phyloP scores from a whole-genome alignment of 2,888 invertebrate species.

The Seira sanloemensis region DNA sequence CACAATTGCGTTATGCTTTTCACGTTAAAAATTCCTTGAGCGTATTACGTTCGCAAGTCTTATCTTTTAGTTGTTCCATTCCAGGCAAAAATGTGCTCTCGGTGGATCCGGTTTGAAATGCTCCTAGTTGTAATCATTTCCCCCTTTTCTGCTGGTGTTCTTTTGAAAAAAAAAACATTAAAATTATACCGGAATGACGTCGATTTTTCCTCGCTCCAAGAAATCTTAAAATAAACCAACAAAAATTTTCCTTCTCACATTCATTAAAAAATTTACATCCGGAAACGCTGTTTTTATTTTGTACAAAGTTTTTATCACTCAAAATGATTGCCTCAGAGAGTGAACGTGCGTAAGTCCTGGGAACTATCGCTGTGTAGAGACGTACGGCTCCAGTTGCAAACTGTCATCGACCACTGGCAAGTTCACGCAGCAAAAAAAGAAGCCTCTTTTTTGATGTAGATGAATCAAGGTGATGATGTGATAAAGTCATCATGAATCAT shows the following conservation, averaged over 20 bases:
- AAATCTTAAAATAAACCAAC: background rate
- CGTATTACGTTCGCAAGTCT: background rate
- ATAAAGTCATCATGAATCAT: no score
- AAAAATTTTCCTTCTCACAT: background rate
- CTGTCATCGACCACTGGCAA: background rate
- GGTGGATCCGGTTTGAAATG: background rate
- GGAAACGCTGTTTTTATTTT: background rate
- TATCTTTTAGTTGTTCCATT: conserved; percentile 43
- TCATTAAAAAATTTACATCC: background rate
- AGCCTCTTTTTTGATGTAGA: no score
- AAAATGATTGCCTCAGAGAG: background rate
- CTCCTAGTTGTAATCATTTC: background rate
- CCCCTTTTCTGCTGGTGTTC: background rate
- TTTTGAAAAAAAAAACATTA: background rate
- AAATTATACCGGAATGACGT: background rate
- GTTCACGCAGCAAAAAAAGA: background rate
- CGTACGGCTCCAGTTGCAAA: background rate
- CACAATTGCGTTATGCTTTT: conserved; percentile 47
- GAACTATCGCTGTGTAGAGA: background rate
- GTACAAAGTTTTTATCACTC: background rate
- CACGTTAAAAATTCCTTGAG: conserved; percentile 16
- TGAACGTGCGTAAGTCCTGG: background rate
- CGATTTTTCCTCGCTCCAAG: background rate
- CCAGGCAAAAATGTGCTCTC: background rate
- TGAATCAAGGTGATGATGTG: no score